Conservation (phyloP, 2,113 vertebrate genomes). For the Ivindomyrus marchei region DNA sequence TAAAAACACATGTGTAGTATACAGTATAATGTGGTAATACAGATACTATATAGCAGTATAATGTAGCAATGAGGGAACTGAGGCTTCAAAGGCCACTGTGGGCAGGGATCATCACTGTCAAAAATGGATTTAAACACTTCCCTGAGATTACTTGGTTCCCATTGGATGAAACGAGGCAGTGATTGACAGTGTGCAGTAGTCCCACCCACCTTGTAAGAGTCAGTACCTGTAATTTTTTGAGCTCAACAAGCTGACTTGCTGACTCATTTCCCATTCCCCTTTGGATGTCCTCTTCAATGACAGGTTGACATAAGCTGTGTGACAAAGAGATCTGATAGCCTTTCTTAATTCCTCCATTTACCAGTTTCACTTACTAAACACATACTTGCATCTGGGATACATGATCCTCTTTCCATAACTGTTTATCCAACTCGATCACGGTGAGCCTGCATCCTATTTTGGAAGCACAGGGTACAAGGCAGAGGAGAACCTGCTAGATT, state of each 20-base stretch:
- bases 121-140: background rate
- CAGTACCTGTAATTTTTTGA: constrained; percentile 52
- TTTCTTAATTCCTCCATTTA: background rate
- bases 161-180: background rate
- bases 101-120: background rate
- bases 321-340: background rate
- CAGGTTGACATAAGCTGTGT: constrained; percentile 47
- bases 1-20: background rate
- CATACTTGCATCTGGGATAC: background rate
- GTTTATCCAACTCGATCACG: background rate
- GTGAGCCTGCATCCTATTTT: background rate
- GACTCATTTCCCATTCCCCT: constrained; percentile 23
- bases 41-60: background rate
- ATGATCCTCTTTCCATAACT: background rate
- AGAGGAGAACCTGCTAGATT: background rate
- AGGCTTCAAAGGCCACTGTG: background rate
- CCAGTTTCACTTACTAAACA: background rate
- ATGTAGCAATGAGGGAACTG: background rate
- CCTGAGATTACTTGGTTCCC: background rate
- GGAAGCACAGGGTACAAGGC: background rate
- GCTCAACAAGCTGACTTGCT: constrained; percentile 41
- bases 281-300: constrained; percentile 45
- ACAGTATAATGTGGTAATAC: background rate
- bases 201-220: background rate
- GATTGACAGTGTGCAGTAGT: background rate